Percentiles rank a stretch among this genome's conserved stretches.
These are phyloP conservation scores for Oscheius onirici DNA, from an alignment of 2,888 invertebrate genomes.

Conservation along the genomic window DNA sequence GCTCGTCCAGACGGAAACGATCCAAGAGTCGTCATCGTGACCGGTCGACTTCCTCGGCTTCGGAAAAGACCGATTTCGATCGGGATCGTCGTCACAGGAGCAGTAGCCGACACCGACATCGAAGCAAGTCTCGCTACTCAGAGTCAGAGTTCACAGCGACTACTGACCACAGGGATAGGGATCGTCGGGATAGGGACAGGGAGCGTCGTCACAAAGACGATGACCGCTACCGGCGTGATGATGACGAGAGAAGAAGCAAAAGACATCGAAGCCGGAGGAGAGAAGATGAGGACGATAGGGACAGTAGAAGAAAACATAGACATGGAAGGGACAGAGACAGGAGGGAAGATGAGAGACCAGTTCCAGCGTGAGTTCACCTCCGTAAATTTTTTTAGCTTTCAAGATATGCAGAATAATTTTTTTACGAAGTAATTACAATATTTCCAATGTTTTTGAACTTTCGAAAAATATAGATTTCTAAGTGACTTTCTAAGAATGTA, in stretches of 20 bases:
- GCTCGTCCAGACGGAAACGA: constrained; percentile 53
- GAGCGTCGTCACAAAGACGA: constrained; percentile 34
- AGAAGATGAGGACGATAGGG: constrained; percentile 11
- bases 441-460: no score
- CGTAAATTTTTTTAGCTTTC: no score
- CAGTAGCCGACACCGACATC: constrained; percentile 39
- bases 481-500: no score
- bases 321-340: constrained; percentile 3
- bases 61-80: constrained; percentile 27
- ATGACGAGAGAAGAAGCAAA: constrained; percentile 26
- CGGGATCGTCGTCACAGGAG: constrained; percentile 30
- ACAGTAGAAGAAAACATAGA: constrained; percentile 21
- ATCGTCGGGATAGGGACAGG: constrained; percentile 32
- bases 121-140: constrained; percentile 44
- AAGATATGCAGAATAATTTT: no score
- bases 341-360: constrained; percentile 10
- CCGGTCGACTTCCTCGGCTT: constrained; percentile 39
- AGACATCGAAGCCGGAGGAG: constrained; percentile 17
- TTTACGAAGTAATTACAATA: no score
- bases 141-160: constrained; percentile 41
- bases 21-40: constrained; percentile 45
- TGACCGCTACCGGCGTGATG: constrained; percentile 30
- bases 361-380: constrained; percentile 1
- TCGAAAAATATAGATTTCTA: no score
- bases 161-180: constrained; percentile 31